phyloP scores from a whole-genome alignment of 2,888 invertebrate species.

The Clivina fossor region DNA sequence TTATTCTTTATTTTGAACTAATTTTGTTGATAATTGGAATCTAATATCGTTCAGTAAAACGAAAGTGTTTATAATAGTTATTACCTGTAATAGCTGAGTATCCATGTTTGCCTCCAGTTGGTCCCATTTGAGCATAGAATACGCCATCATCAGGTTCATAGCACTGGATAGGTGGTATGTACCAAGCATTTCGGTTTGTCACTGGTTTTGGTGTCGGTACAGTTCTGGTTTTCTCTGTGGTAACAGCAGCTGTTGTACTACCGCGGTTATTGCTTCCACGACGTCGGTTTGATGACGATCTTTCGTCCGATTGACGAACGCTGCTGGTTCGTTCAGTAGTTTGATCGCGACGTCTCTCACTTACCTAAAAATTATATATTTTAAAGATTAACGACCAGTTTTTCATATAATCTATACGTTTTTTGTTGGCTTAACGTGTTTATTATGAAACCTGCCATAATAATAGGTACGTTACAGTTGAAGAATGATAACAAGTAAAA shows the following conservation, averaged over 20 bases:
- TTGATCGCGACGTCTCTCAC: constrained; percentile 2
- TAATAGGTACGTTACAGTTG: too few species aligned
- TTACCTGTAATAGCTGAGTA: constrained; percentile 86
- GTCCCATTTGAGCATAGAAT: constrained; percentile 91
- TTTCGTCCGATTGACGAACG: constrained; percentile 6
- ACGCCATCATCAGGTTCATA: constrained; percentile 88
- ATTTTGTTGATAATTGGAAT: background rate
- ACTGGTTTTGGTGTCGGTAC: constrained; percentile 66
- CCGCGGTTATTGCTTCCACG: constrained; percentile 6
- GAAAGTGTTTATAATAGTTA: too few species aligned
- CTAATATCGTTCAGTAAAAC: background rate
- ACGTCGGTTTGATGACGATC: constrained; percentile 2
- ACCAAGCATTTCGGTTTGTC: constrained; percentile 69
- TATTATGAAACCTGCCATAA: too few species aligned
- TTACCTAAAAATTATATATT: too few species aligned
- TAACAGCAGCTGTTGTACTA: constrained; percentile 28
- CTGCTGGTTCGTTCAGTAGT: constrained; percentile 3
- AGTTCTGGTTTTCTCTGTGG: constrained; percentile 45
- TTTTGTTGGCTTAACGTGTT: too few species aligned
- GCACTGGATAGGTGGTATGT: constrained; percentile 86
- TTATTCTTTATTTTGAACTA: background rate
- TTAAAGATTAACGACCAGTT: too few species aligned
- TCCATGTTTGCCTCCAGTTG: constrained; percentile 86
- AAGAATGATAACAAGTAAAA: too few species aligned
- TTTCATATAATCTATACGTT: too few species aligned